Base-by-base conservation (phyloP, 30 jellyfish, hydroid and myxozoan species). In the Turritopsis rubra region DNA sequence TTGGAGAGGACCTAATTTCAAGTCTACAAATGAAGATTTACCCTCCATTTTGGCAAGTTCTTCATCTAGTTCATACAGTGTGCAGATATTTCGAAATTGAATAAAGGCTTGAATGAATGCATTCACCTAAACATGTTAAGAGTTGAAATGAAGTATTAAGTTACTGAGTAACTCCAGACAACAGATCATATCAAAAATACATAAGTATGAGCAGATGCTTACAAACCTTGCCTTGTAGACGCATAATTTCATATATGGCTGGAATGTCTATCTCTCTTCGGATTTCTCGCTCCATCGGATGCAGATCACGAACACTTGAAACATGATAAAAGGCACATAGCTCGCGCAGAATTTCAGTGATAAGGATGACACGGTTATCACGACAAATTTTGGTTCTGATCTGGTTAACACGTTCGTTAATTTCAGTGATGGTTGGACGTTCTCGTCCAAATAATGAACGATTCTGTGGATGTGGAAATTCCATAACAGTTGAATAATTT, bases 1-100 rank as follows among this genome's bases (percentile, higher is more conserved):
- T 80, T 91, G 96, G 78, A 91, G 78, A 8, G 98, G 98, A 21
- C 98, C 98, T 5, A 91, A 85, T 53, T 81, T 80, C 77, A 85
- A 87, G 30, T 91, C 96, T 1, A 27, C 81, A 75, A 91, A 91
- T 7, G 87, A 26, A 0, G 75, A 52, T 74, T 87, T 87, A 29
- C 66, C 66, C 28, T 84, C 95, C 66, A 82, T 26, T 3, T 72
- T 84, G 29, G 96, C 87, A 22, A 91, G 81, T 83, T 85, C 86
- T 53, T 79, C 81, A 74, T 87, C 91, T 19, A 91, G 89, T 70
- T 91, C 97, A 77, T 86, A 73, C 23, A 91, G 72, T 1, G 96
- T 87, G 29, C 73, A 65, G 24, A 82, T 52, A 52, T 82, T 82
- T 65, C 88, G 88, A 66, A 82, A 82, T 18, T 20, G 70, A 23